A percentile compares a stretch with the other conserved stretches of the same genome.
These are phyloP conservation scores for Coenonympha glycerion DNA, from an alignment of 2,888 invertebrate species.

Conservation along the genomic window DNA sequence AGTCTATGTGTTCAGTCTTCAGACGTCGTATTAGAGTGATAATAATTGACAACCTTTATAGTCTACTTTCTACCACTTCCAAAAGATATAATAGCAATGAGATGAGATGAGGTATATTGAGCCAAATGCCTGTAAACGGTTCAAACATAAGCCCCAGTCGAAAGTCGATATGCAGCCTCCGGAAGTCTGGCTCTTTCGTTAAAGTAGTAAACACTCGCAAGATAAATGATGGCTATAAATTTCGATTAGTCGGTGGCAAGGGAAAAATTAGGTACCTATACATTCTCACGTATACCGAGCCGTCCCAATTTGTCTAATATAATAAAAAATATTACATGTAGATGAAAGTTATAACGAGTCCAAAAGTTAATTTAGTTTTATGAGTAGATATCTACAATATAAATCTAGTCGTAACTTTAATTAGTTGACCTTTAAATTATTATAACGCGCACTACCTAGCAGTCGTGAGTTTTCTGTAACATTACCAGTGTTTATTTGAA, in stretches of 20 bases:
- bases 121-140: conserved; percentile 1
- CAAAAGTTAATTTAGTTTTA: no score
- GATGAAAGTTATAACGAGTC: not conserved
- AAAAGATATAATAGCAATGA: no score
- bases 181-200: not conserved
- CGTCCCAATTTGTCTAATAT: not conserved
- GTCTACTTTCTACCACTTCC: no score
- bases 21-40: no score
- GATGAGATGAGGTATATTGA: no score
- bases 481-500: conserved; percentile 18
- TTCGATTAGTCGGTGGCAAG: conserved; percentile 1
- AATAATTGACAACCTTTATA: no score
- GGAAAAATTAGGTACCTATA: conserved; percentile 9
- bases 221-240: conserved; percentile 3
- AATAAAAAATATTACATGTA: not conserved
- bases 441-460: not conserved
- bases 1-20: no score
- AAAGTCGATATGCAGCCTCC: not conserved
- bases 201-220: conserved; percentile 4
- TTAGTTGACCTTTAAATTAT: not conserved
- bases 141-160: not conserved
- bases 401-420: no score
- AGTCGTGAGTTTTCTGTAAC: conserved; percentile 15
- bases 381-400: no score
- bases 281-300: not conserved